Conservation (phyloP, 1,140 invertebrate species). For the Drosophila auraria region DNA sequence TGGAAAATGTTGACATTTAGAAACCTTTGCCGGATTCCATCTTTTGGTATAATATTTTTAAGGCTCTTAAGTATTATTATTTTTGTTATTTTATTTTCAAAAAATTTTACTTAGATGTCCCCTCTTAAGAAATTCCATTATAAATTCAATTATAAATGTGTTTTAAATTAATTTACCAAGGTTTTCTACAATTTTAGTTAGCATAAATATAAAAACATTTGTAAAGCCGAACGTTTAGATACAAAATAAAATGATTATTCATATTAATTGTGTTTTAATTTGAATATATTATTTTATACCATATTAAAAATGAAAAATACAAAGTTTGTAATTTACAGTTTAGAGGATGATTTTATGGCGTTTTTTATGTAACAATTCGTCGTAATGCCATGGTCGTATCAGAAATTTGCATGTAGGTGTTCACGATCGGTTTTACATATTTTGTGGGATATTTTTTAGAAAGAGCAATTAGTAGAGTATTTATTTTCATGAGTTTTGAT, state of each 20-base stretch:
- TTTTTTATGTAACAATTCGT: slow-evolving; percentile 54
- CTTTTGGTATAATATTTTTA: too few species aligned
- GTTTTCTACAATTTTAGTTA: slow-evolving; percentile 66
- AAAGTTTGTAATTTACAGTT: slow-evolving; percentile 36
- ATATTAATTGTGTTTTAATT: slow-evolving; percentile 34
- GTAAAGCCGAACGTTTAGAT: slow-evolving; percentile 40
- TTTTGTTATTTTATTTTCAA: too few species aligned
- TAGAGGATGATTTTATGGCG: slow-evolving; percentile 19
- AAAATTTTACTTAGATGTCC: too few species aligned
- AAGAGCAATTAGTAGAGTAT: slow-evolving; percentile 71
- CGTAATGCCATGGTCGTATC: slow-evolving; percentile 38
- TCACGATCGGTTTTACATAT: slow-evolving; percentile 60
- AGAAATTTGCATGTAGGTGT: slow-evolving; percentile 64
- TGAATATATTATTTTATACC: neutral
- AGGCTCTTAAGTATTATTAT: too few species aligned
- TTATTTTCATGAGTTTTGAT: slow-evolving; percentile 72
- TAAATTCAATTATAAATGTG: slow-evolving; percentile 13
- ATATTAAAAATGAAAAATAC: slow-evolving; percentile 31
- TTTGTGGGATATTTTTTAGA: slow-evolving; percentile 39
- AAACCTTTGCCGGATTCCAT: too few species aligned
- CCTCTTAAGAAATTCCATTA: slow-evolving; percentile 15
- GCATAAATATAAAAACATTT: slow-evolving; percentile 17
- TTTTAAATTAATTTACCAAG: slow-evolving; percentile 66
- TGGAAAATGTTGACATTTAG: too few species aligned
- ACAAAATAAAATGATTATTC: neutral